Conservation (phyloP, 2,797 vertebrate genomes). For the Hoplostethus atlanticus region DNA sequence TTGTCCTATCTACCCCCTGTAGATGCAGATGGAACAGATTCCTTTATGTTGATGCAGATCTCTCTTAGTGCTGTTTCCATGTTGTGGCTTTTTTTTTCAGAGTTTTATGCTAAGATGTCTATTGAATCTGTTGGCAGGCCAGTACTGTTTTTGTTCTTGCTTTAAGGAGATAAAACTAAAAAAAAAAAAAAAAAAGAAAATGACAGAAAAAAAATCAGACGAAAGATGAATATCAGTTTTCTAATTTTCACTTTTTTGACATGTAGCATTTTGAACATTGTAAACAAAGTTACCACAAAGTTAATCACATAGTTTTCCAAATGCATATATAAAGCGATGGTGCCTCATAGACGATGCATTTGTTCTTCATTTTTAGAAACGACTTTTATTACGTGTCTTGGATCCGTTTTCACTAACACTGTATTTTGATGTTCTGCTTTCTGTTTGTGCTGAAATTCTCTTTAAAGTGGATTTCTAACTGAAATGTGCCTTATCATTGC, state of each 20-base stretch:
- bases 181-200: neutral
- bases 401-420: conserved; percentile 72
- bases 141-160: conserved; percentile 80
- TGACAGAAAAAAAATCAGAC: conserved; percentile 21
- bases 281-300: conserved; percentile 67
- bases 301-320: conserved; percentile 70
- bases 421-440: conserved; percentile 53
- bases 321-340: conserved; percentile 65
- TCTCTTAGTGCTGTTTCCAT: conserved; percentile 68
- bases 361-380: conserved; percentile 59
- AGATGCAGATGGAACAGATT: conserved; percentile 54
- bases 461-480: conserved; percentile 66
- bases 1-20: conserved; percentile 79
- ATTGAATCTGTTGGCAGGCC: conserved; percentile 77
- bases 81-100: conserved; percentile 71
- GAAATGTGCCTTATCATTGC: conserved; percentile 66
- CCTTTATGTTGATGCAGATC: conserved; percentile 51
- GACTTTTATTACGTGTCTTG: conserved; percentile 59
- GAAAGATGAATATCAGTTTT: conserved; percentile 57
- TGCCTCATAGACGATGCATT: conserved; percentile 69
- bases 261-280: conserved; percentile 84
- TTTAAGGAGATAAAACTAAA: conserved; percentile 59
- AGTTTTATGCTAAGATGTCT: conserved; percentile 69
- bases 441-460: conserved; percentile 71
- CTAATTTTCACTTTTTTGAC: conserved; percentile 72